Evolutionary conservation across 2,113 vertebrate species (phyloP), one percentile per base, ranked within the genome.

Genomic region (Plotosus lineatus): DNA sequence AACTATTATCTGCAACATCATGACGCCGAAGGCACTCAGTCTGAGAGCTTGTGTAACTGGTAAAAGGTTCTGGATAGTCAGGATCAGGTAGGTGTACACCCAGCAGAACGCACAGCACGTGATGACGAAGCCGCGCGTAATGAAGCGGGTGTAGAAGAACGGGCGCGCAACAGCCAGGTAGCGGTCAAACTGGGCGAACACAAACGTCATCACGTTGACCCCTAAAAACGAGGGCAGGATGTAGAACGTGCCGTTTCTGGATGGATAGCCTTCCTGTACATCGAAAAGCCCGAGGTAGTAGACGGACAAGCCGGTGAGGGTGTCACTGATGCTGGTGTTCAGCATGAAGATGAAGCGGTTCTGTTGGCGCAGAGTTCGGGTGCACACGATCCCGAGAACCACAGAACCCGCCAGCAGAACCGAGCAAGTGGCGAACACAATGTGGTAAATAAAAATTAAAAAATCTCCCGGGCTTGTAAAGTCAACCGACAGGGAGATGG

Each of bases 331-430:
- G 89, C 93, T 93, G 6, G 92, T 94, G 87, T 93, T 94, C 73
- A 94, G 82, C 93, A 93, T 94, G 85, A 94, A 94, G 11, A 92
- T 83, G 42, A 93, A 94, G 2, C 93, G 91, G 88, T 94, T 93
- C 87, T 94, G 92, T 26, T 56, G 71, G n/a, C 92, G 90, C 82
- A 94, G 88, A 6, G 76, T 86, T 4, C 85, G 82, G 0, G 87
- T 92, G 77, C 77, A 87, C 3, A 88, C 72, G 28, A 93, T 94
- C 3, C 86, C 89, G 15, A 93, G 8, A 8, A 89, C 90, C 63
- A 93, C 92, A 0, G 93, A 93, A 31, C 91, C 90, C 36, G 92
- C 92, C 1, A 93, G 84, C 3, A 91, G 85, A 81, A 86, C 88
- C 7, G 91, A 86, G 71, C 87, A 85, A 0, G 93, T 91, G 81